A percentile compares a stretch with the other conserved stretches of the same genome.
Conservation (phyloP, 1,140 invertebrate genomes). For the Drosophila neocordata region DNA sequence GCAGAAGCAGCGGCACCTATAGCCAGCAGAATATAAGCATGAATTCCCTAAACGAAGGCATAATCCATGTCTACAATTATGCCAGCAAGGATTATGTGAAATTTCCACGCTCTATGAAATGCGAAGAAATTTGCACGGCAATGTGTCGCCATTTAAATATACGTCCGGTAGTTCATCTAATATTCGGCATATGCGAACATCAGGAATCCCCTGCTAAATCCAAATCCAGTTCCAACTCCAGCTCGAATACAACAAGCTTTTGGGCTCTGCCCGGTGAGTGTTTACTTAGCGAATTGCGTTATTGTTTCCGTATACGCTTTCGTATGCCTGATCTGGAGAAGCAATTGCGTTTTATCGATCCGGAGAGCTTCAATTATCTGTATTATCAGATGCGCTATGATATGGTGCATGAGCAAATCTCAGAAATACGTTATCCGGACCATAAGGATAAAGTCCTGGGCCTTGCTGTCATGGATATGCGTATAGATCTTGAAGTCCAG, state of each 20-base stretch:
- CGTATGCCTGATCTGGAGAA: conserved; percentile 86
- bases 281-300: conserved; percentile 84
- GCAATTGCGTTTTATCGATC: conserved; percentile 87
- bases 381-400: conserved; percentile 92
- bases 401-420: conserved; percentile 90
- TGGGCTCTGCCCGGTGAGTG: conserved; percentile 85
- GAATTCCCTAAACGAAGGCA: conserved; percentile 33
- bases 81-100: conserved; percentile 21
- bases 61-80: conserved; percentile 44
- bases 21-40: conserved; percentile 51
- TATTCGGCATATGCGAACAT: conserved; percentile 87
- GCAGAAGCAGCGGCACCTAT: conserved; percentile 46
- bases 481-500: conserved; percentile 89
- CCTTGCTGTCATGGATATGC: conserved; percentile 93
- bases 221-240: background rate
- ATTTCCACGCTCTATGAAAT: conserved; percentile 28
- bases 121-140: conserved; percentile 89
- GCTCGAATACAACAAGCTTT: background rate
- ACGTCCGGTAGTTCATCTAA: conserved; percentile 88
- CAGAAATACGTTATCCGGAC: conserved; percentile 89
- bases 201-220: background rate
- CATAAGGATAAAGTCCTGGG: conserved; percentile 90
- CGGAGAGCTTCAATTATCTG: conserved; percentile 91
- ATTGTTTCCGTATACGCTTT: conserved; percentile 91
- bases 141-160: conserved; percentile 88